A percentile compares a stretch with the other conserved stretches of the same genome.
phyloP scores from a whole-genome alignment of 2,113 vertebrate genomes.

The Cettia cetti region DNA sequence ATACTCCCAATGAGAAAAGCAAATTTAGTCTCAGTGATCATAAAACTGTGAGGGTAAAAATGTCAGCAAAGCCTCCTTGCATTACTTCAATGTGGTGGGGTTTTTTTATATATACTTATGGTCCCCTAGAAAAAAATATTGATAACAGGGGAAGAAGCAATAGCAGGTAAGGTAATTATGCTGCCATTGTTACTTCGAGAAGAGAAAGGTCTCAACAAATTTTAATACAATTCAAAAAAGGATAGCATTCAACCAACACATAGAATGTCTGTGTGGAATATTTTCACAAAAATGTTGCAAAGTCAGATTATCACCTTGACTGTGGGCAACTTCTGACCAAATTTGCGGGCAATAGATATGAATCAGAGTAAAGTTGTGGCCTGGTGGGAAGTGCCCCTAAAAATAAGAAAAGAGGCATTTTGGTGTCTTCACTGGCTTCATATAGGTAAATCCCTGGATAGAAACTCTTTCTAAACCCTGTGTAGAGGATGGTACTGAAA shows the following conservation, averaged over 20 bases:
- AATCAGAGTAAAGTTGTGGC: neutral
- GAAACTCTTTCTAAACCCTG: neutral
- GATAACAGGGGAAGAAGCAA: neutral
- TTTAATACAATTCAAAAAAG: neutral
- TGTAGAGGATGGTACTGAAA: neutral
- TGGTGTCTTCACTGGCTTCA: neutral
- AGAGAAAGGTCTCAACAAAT: neutral
- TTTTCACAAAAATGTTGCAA: neutral
- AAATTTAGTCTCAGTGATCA: neutral
- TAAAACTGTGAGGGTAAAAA: neutral
- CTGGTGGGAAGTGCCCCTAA: neutral
- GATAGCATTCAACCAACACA: neutral
- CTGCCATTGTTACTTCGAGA: neutral
- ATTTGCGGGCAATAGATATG: neutral
- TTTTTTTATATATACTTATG: neutral
- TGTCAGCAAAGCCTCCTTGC: neutral
- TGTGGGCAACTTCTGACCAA: neutral
- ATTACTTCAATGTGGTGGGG: neutral
- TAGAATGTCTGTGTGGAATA: neutral
- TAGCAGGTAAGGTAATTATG: constrained; percentile 9
- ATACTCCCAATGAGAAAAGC: neutral
- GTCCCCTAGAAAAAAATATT: neutral
- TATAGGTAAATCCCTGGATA: neutral
- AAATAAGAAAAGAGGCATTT: neutral
- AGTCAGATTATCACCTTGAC: neutral